phyloP scores from a whole-genome alignment of 64 coral and sea anemone genomes.

The Montipora cactus region DNA sequence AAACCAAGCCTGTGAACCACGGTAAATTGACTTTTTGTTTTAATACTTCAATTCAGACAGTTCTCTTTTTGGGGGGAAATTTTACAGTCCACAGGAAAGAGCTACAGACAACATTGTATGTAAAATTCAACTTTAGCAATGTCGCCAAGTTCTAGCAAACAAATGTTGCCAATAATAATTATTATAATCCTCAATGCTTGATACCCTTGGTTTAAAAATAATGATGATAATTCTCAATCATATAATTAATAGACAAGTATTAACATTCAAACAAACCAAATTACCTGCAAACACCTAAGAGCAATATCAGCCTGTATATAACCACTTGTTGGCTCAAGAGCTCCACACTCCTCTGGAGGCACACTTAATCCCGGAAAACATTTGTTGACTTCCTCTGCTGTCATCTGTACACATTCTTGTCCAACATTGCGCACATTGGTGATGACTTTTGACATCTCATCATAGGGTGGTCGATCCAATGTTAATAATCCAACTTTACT shows the following conservation, averaged over 20 bases:
- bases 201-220: no score
- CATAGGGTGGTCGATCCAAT: conserved; percentile 51
- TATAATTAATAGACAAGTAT: not conserved
- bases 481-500: conserved; percentile 56
- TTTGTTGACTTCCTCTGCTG: conserved; percentile 34
- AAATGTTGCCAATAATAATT: no score
- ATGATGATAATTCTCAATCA: no score
- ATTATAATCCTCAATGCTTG: no score
- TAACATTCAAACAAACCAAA: not conserved
- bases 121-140: no score
- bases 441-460: not conserved
- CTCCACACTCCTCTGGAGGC: not conserved
- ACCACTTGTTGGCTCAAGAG: conserved; percentile 48
- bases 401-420: conserved; percentile 30
- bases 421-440: conserved; percentile 54
- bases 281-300: conserved; percentile 51
- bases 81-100: no score
- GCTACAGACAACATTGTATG: no score
- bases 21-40: no score
- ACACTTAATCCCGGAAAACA: conserved; percentile 49
- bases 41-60: no score
- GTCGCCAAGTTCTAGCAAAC: no score
- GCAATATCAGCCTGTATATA: conserved; percentile 49
- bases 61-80: no score
- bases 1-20: no score